Base-by-base conservation (phyloP, 2,888 invertebrate species). In the Spialia ferax region DNA sequence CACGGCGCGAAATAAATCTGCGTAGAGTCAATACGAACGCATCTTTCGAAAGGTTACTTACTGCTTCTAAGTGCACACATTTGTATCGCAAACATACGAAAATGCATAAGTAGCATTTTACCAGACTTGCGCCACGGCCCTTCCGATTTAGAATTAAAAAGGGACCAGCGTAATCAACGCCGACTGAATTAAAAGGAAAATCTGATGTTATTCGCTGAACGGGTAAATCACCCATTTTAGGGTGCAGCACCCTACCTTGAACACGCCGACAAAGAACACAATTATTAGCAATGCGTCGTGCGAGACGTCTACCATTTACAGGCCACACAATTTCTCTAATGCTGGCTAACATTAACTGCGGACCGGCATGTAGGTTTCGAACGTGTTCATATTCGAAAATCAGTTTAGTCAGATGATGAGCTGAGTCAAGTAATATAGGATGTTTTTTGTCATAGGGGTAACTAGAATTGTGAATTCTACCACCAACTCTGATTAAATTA, bases 1-100 rank as follows among this genome's bases (percentile, higher is more conserved):
- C 79, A 5, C 80, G 57, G 2, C 79, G 74, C 1, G 79, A 61
- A 2, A 78, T 71, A 54, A 80, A 81, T n/a, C 80, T 38, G 0
- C 72, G 62, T 1, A 80, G 52, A 0, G 75, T 69, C 64, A 78
- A 67, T 3, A 79, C 69, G 42, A 78, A 79, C 0, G 73, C 72
- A 8, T 79, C 72, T 20, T 73, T 77, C 0, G 75, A 63, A 0
- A 79, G 56, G 11, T 75, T 75, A 15, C 75, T 75, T 13, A 61
- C 61, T 61, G 22, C 20, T 50, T 61, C 61, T 32, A 50, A 4
- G 8, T 61, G 61, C 20, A 61, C 35, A 61, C 50, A 50, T 50
- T 61, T 61, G n/a, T n/a, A n/a, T n/a, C n/a, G n/a, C n/a, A n/a
- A n/a, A n/a, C n/a, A n/a, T n/a, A n/a, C n/a, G n/a, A 50, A 22